phyloP scores from a whole-genome alignment of 2,888 invertebrate genomes.

The Campaea margaritaria region DNA sequence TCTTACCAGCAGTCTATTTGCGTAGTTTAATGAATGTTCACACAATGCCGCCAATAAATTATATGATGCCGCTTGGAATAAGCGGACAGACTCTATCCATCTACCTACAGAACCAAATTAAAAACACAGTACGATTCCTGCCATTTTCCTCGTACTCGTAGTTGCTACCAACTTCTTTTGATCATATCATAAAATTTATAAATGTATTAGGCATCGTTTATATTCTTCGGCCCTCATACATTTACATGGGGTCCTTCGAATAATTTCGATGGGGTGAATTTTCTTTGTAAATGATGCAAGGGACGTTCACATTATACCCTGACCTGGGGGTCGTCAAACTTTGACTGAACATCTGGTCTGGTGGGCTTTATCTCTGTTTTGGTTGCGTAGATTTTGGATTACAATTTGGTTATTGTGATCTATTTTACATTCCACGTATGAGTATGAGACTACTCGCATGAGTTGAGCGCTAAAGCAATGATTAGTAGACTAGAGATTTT shows the following conservation, averaged over 20 bases:
- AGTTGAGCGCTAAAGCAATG: too few species aligned
- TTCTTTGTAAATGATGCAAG: conserved; percentile 47
- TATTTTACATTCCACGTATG: too few species aligned
- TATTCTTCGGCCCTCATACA: conserved; percentile 55
- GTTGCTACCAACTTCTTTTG: conserved; percentile 4
- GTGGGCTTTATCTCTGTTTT: background rate
- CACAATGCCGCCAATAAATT: too few species aligned
- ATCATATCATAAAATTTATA: conserved; percentile 7
- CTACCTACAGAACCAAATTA: background rate
- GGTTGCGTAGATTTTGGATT: background rate
- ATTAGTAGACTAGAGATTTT: too few species aligned
- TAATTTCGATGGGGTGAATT: conserved; percentile 48
- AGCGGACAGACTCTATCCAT: too few species aligned
- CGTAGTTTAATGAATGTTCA: too few species aligned
- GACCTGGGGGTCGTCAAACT: conserved; percentile 53
- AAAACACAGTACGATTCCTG: background rate
- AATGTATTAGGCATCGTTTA: conserved; percentile 22
- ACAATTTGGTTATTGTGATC: too few species aligned
- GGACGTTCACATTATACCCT: conserved; percentile 53
- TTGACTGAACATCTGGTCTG: background rate
- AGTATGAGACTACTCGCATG: too few species aligned
- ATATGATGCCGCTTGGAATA: too few species aligned
- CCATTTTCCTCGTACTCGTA: conserved; percentile 17
- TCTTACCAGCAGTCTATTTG: too few species aligned
- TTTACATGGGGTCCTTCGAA: conserved; percentile 59